A percentile compares a stretch with the other conserved stretches of the same genome.
Evolutionary conservation across 30 jellyfish, hydroid and myxozoan species (phyloP).

Genomic region (Hydractinia echinata): DNA sequence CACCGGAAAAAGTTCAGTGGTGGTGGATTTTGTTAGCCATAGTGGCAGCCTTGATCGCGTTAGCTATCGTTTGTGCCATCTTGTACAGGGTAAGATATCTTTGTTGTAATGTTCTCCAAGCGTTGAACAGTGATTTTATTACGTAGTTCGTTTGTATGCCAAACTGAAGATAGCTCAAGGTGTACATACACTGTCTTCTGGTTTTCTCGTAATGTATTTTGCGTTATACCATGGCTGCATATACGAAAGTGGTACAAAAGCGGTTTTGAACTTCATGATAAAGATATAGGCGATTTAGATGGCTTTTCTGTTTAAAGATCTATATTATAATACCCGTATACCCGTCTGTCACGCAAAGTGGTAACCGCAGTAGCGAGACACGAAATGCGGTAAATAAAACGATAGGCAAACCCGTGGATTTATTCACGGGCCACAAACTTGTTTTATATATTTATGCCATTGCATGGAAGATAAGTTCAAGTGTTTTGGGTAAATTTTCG

Average conservation of each 20-base stretch:
- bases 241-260: neutral
- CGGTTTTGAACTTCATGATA: neutral
- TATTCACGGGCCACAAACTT: too few species aligned
- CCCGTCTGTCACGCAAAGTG: too few species aligned
- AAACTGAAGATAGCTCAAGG: too few species aligned
- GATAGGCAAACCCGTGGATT: neutral
- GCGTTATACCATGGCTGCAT: too few species aligned
- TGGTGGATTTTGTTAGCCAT: constrained; percentile 76
- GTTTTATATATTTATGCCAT: too few species aligned
- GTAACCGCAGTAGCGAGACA: too few species aligned
- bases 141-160: too few species aligned
- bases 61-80: constrained; percentile 76
- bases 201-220: neutral
- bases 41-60: constrained; percentile 64
- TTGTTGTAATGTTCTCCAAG: neutral
- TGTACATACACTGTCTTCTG: neutral
- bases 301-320: neutral
- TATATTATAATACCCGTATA: too few species aligned
- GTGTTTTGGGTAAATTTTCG: neutral
- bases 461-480: too few species aligned
- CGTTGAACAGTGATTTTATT: too few species aligned
- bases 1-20: constrained; percentile 64
- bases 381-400: too few species aligned
- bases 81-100: constrained; percentile 51
- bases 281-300: neutral